Conservation (phyloP, 1,140 invertebrate species). For the Ylistrum balloti region DNA sequence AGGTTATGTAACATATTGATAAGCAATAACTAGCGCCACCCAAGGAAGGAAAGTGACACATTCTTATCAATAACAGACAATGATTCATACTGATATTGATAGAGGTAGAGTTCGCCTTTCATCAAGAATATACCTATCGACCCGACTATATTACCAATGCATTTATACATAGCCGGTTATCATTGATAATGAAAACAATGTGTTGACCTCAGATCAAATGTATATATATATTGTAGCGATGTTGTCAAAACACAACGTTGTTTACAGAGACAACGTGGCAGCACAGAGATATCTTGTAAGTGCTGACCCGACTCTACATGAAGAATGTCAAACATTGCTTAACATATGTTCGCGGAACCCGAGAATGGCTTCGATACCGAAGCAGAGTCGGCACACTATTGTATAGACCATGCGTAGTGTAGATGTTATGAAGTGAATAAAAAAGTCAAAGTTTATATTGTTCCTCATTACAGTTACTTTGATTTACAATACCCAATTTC, state of each 20-base stretch:
- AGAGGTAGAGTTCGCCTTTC: too few species aligned
- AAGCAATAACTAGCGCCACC: too few species aligned
- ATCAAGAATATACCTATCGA: not conserved
- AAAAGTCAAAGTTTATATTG: too few species aligned
- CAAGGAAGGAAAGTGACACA: too few species aligned
- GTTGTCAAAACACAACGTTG: constrained; percentile 27
- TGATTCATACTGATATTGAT: too few species aligned
- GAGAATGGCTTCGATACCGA: not conserved
- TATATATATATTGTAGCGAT: not conserved
- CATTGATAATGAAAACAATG: not conserved
- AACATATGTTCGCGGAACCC: not conserved
- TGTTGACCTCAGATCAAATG: not conserved
- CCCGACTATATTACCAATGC: not conserved
- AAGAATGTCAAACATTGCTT: not conserved
- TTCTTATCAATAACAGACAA: too few species aligned
- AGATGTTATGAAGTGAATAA: too few species aligned
- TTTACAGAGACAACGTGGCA: not conserved
- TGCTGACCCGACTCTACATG: constrained; percentile 22
- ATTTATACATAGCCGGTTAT: not conserved
- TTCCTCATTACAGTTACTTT: too few species aligned
- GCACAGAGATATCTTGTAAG: not conserved
- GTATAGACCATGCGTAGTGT: too few species aligned
- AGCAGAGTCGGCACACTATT: too few species aligned
- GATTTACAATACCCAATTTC: too few species aligned
- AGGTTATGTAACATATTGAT: too few species aligned